phyloP scores from a whole-genome alignment of 2,888 invertebrate species.

The Lycia hirtaria region DNA sequence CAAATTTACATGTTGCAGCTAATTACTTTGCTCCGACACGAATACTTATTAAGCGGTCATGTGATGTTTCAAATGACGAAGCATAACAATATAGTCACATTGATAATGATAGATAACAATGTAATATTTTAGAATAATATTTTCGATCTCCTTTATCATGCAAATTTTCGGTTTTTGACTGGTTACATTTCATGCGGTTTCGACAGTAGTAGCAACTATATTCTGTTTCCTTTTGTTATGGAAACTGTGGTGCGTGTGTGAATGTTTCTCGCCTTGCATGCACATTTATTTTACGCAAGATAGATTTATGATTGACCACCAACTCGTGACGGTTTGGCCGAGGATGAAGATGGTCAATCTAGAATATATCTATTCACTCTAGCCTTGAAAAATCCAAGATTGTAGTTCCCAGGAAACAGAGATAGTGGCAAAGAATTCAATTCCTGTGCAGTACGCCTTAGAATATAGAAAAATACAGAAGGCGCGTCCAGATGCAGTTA shows the following conservation, averaged over 20 bases:
- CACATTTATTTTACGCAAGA: no score
- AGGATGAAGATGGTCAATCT: no score
- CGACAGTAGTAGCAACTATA: neutral
- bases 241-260: neutral
- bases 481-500: no score
- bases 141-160: neutral
- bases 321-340: no score
- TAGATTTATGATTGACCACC: no score
- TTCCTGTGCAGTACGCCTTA: no score
- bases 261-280: neutral
- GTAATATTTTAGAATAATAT: neutral
- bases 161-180: neutral
- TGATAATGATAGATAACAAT: neutral
- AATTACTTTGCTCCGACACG: slow-evolving; percentile 3
- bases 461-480: no score
- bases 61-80: slow-evolving; percentile 6
- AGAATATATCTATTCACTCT: no score
- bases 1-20: slow-evolving; percentile 10
- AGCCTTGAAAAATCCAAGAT: no score
- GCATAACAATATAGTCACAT: slow-evolving; percentile 33
- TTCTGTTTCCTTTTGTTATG: neutral
- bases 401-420: no score
- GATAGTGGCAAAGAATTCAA: no score
- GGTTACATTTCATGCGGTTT: neutral
- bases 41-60: slow-evolving; percentile 1